A percentile compares a stretch with the other conserved stretches of the same genome.
Conservation (phyloP, 1,140 invertebrate species). For the Euwallacea similis region DNA sequence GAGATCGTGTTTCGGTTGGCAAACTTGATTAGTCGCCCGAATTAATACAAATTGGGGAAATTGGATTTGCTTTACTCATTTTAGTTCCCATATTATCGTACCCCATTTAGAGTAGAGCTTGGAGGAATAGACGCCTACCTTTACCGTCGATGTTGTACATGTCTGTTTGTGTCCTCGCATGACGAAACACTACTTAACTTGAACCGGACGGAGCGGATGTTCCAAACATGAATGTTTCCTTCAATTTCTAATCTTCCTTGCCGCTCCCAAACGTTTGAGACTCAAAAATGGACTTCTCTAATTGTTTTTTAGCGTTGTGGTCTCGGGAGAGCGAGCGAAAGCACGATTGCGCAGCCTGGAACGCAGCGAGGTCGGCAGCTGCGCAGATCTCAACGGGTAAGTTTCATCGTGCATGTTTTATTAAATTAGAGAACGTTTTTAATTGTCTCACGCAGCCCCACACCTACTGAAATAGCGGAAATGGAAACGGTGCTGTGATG, state of each 20-base stretch:
- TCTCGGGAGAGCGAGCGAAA: slow-evolving; percentile 50
- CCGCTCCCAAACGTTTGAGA: not conserved
- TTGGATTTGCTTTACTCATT: too few species aligned
- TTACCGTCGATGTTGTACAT: too few species aligned
- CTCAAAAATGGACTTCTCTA: slow-evolving; percentile 12
- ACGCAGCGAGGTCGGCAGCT: slow-evolving; percentile 45
- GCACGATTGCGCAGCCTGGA: slow-evolving; percentile 50
- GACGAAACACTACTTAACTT: not conserved
- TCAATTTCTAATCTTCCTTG: too few species aligned
- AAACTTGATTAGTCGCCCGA: too few species aligned
- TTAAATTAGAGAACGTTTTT: too few species aligned
- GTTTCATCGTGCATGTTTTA: slow-evolving; percentile 19
- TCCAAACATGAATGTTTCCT: too few species aligned
- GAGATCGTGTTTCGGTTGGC: too few species aligned
- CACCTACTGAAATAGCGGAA: slow-evolving; percentile 74
- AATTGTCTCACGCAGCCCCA: slow-evolving; percentile 51
- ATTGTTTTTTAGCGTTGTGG: slow-evolving; percentile 49
- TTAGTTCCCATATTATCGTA: too few species aligned
- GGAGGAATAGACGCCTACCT: too few species aligned
- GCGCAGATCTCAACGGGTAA: slow-evolving; percentile 50
- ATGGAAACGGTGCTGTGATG: slow-evolving; percentile 88
- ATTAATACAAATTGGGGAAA: too few species aligned
- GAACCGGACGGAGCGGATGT: not conserved
- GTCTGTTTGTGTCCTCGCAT: not conserved
- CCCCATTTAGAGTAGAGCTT: too few species aligned